A percentile compares a stretch with the other conserved stretches of the same genome.
Evolutionary conservation across 2,888 invertebrate genomes (phyloP).

Genomic region (Leptothorax acervorum): DNA sequence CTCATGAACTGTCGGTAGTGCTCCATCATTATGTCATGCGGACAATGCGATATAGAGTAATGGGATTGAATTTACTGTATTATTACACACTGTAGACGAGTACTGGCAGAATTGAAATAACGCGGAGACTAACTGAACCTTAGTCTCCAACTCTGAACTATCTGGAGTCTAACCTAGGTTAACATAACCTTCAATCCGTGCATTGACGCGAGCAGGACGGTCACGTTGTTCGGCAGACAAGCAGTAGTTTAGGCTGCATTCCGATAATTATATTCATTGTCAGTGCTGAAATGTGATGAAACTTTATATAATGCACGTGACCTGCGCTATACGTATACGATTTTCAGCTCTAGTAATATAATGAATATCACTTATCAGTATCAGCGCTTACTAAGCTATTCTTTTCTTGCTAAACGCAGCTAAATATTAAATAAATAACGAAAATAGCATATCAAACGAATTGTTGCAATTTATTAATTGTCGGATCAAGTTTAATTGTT

Average conservation of each 20-base stretch:
- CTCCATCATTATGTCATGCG: constrained; percentile 71
- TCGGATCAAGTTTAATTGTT: not conserved
- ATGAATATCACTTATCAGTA: no score
- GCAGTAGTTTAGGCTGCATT: not conserved
- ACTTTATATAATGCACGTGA: not conserved
- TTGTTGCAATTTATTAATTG: not conserved
- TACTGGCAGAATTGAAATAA: not conserved
- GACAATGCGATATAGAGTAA: not conserved
- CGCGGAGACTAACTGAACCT: not conserved
- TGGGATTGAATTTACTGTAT: not conserved
- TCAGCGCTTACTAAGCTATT: no score
- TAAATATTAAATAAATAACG: not conserved
- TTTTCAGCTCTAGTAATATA: no score
- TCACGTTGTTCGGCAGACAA: not conserved
- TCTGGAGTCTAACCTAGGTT: not conserved
- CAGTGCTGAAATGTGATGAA: no score
- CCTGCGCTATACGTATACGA: not conserved
- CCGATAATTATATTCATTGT: not conserved
- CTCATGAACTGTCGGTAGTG: constrained; percentile 75
- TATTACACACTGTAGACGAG: not conserved
- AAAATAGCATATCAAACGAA: not conserved
- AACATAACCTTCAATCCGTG: not conserved
- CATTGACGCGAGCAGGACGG: not conserved
- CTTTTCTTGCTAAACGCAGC: no score
- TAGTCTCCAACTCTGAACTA: not conserved